Evolutionary conservation across 1,140 invertebrate species (phyloP).

Genomic region (Batillaria attramentaria): DNA sequence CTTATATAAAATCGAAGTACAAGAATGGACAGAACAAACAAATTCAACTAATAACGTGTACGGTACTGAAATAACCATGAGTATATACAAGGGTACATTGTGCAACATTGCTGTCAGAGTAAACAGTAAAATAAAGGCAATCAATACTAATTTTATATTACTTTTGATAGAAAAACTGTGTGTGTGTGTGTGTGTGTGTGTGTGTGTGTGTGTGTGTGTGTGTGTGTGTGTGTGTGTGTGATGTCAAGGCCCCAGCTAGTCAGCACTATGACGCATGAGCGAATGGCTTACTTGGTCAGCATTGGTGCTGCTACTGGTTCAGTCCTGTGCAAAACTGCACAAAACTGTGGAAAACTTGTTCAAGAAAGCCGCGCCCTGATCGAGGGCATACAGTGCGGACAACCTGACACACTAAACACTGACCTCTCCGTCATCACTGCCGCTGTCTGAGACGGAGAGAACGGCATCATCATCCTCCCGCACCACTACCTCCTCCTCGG

Average conservation of each 20-base stretch:
- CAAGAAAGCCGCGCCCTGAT: neutral
- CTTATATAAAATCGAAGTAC: no score
- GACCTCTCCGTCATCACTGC: conserved; percentile 39
- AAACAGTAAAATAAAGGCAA: neutral
- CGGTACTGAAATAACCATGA: no score
- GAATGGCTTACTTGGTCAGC: no score
- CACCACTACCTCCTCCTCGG: conserved; percentile 38
- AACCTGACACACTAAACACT: conserved; percentile 22
- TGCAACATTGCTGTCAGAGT: no score
- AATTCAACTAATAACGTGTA: no score
- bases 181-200: neutral
- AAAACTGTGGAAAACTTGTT: neutral
- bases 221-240: neutral
- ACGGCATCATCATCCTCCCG: conserved; percentile 39
- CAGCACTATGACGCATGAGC: no score
- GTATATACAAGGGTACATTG: no score
- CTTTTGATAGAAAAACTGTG: neutral
- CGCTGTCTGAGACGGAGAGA: conserved; percentile 20
- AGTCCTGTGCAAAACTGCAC: no score
- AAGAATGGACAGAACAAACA: no score
- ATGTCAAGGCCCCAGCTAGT: no score
- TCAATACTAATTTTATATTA: neutral
- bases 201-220: neutral
- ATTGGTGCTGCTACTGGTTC: no score
- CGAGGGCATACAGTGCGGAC: no score